Evolutionary conservation across 2,797 vertebrate genomes (phyloP).

Genomic region (Salarias fasciatus): DNA sequence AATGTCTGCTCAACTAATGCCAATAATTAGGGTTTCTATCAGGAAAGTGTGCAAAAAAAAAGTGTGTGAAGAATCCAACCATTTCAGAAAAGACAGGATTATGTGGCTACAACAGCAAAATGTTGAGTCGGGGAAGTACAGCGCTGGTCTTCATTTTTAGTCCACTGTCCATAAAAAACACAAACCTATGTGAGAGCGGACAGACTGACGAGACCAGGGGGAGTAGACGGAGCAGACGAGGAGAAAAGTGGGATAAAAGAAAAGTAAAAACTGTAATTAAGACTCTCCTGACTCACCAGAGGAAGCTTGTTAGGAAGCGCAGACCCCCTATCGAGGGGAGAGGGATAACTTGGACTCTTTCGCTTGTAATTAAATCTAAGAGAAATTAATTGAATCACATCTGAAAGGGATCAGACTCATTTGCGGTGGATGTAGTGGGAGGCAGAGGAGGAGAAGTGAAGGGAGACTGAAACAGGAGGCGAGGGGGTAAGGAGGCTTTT

Average conservation of each 20-base stretch:
- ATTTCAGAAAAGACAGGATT: background rate
- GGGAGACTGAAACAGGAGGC: constrained; percentile 46
- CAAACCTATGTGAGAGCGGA: constrained; percentile 41
- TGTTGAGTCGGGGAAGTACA: constrained; percentile 30
- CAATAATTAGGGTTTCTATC: constrained; percentile 12
- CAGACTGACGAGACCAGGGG: constrained; percentile 53
- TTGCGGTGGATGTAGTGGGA: constrained; percentile 74
- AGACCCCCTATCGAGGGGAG: constrained; percentile 81
- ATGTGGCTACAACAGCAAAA: constrained; percentile 24
- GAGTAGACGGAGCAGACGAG: constrained; percentile 58
- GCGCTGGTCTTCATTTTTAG: constrained; percentile 33
- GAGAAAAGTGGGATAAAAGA: constrained; percentile 75
- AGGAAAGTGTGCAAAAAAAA: background rate
- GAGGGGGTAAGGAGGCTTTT: constrained; percentile 36
- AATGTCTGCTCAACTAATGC: constrained; percentile 2
- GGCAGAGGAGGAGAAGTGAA: constrained; percentile 70
- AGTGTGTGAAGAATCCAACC: too few species aligned
- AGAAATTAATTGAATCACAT: constrained; percentile 88
- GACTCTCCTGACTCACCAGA: constrained; percentile 79
- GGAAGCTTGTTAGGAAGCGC: constrained; percentile 81
- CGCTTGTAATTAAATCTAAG: constrained; percentile 87
- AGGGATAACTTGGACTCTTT: constrained; percentile 84
- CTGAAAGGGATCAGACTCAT: constrained; percentile 86
- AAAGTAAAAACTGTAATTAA: constrained; percentile 86
- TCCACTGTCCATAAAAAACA: constrained; percentile 45